Conservation (phyloP, 1,140 invertebrate genomes). For the Sinella curviseta region DNA sequence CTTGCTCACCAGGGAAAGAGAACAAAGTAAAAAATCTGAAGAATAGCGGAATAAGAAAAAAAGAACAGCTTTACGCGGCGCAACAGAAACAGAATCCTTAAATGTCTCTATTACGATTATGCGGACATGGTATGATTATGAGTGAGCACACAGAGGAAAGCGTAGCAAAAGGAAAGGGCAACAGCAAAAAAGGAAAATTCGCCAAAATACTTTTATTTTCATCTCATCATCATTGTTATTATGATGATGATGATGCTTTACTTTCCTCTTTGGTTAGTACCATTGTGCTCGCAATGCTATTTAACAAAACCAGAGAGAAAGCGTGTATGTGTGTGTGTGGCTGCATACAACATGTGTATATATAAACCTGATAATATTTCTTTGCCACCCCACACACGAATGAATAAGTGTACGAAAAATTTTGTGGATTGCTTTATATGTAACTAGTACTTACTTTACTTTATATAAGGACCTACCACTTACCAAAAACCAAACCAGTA, state of each 20-base stretch:
- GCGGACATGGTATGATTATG: conserved; percentile 8
- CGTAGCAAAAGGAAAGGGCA: background rate
- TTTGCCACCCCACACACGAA: background rate
- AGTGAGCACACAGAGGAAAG: background rate
- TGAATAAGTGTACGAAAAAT: too few relatives aligned
- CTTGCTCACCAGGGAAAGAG: too few relatives aligned
- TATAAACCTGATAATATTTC: background rate
- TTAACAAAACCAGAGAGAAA: background rate
- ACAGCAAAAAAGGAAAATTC: background rate
- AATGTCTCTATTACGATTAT: conserved; percentile 16
- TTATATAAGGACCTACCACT: too few relatives aligned
- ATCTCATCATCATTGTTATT: conserved; percentile 16
- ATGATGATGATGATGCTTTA: background rate
- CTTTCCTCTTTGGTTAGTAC: background rate
- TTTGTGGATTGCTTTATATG: too few relatives aligned
- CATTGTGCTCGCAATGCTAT: background rate
- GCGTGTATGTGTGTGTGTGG: background rate
- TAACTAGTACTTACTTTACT: too few relatives aligned
- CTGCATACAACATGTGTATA: background rate
- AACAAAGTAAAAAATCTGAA: too few relatives aligned
- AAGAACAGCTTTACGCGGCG: too few relatives aligned
- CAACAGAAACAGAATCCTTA: background rate
- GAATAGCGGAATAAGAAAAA: too few relatives aligned
- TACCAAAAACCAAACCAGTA: too few relatives aligned
- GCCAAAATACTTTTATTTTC: conserved; percentile 21